Conservation (phyloP, 2,888 invertebrate species). For the Lasioglossum marginatum region DNA sequence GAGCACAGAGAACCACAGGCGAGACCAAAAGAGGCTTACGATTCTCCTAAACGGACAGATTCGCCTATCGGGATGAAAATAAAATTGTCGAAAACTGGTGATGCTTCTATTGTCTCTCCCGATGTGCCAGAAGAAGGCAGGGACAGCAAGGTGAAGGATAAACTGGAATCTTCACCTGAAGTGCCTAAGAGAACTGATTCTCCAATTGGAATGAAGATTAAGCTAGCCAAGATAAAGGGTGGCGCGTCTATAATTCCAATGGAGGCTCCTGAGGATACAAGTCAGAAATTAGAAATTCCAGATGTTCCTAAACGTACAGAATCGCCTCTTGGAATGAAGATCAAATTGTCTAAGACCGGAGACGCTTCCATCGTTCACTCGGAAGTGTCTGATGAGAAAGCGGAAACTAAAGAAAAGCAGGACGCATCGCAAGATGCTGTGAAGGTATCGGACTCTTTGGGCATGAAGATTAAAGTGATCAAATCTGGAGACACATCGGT, state of each 20-base stretch:
- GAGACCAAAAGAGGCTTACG: slow-evolving; percentile 57
- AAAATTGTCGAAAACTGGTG: slow-evolving; percentile 78
- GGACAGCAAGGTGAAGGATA: slow-evolving; percentile 70
- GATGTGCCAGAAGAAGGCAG: slow-evolving; percentile 66
- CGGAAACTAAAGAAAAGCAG: not conserved
- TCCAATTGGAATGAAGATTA: slow-evolving; percentile 82
- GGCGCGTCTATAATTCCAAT: slow-evolving; percentile 75
- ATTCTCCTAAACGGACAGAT: slow-evolving; percentile 68
- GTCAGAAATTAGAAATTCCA: slow-evolving; percentile 63
- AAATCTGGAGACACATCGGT: slow-evolving; percentile 50
- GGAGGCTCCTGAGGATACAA: slow-evolving; percentile 66
- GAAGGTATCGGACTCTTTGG: slow-evolving; percentile 52
- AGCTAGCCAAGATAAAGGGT: slow-evolving; percentile 74
- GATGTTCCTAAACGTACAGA: slow-evolving; percentile 77
- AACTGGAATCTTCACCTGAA: slow-evolving; percentile 67
- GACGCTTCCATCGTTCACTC: slow-evolving; percentile 78
- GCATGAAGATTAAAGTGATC: slow-evolving; percentile 61
- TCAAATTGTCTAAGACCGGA: slow-evolving; percentile 77
- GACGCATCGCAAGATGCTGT: slow-evolving; percentile 50
- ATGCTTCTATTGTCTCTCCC: slow-evolving; percentile 75
- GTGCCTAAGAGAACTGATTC: slow-evolving; percentile 79
- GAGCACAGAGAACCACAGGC: slow-evolving; percentile 60
- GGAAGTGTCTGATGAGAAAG: slow-evolving; percentile 67
- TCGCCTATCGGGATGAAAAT: slow-evolving; percentile 81
- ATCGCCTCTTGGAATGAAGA: slow-evolving; percentile 82